Percentiles rank a stretch among this genome's conserved stretches.
Evolutionary conservation across 2,888 invertebrate genomes (phyloP).

Genomic region (Chaetogeoica ovagalla): DNA sequence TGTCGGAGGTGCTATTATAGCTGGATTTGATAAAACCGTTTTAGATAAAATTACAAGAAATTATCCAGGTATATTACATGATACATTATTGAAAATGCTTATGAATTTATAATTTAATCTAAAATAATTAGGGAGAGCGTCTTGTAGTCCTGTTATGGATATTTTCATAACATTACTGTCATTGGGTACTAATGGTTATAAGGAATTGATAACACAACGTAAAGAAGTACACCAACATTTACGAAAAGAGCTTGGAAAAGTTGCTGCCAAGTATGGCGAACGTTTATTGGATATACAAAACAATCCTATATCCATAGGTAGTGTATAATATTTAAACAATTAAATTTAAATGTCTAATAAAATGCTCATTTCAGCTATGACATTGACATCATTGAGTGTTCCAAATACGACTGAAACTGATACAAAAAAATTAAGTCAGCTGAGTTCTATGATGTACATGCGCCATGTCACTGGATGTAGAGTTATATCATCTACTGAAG

Average conservation of each 20-base stretch:
- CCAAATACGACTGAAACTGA: conserved; percentile 55
- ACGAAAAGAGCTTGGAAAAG: conserved; percentile 62
- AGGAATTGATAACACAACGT: conserved; percentile 65
- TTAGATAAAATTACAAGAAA: conserved; percentile 69
- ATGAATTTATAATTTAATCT: conserved; percentile 30
- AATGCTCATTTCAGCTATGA: conserved; percentile 60
- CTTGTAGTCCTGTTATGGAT: conserved; percentile 72
- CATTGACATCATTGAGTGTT: conserved; percentile 59
- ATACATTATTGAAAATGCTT: conserved; percentile 38
- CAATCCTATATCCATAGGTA: conserved; percentile 75
- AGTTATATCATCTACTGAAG: conserved; percentile 64
- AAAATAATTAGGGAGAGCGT: conserved; percentile 67
- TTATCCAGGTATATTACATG: conserved; percentile 66
- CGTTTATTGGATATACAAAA: conserved; percentile 65
- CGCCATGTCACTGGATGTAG: conserved; percentile 74
- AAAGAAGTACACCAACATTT: conserved; percentile 68
- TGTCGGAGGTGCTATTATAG: conserved; percentile 79
- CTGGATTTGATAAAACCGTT: conserved; percentile 68
- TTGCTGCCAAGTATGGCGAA: conserved; percentile 66
- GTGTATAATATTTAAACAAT: background rate
- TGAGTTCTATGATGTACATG: conserved; percentile 75
- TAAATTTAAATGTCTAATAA: conserved; percentile 7
- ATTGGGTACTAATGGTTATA: conserved; percentile 70
- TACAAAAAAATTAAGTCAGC: conserved; percentile 63
- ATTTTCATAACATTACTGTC: conserved; percentile 75